Conservation (phyloP, 2,888 invertebrate species). For the Drosophila heteroneura region DNA sequence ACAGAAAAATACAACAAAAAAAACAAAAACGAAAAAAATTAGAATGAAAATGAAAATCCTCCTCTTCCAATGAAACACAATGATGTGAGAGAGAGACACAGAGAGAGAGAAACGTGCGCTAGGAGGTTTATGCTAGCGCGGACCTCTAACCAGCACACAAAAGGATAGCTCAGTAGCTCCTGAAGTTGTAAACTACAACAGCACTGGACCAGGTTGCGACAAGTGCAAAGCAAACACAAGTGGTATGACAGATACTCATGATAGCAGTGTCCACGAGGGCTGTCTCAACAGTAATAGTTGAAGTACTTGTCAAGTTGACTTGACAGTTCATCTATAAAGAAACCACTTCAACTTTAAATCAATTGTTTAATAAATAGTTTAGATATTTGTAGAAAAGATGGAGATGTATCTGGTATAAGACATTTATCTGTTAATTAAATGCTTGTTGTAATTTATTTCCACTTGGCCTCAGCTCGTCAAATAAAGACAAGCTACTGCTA, state of each 20-base stretch:
- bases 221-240: constrained; percentile 51
- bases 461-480: background rate
- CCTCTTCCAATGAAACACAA: constrained; percentile 27
- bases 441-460: background rate
- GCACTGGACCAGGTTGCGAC: constrained; percentile 40
- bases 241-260: constrained; percentile 24
- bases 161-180: constrained; percentile 67
- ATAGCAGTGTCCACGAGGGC: constrained; percentile 39
- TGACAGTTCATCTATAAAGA: background rate
- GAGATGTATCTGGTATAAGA: background rate
- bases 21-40: constrained; percentile 16
- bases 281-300: constrained; percentile 29
- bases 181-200: constrained; percentile 58
- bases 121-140: constrained; percentile 11
- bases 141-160: constrained; percentile 57
- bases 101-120: constrained; percentile 20
- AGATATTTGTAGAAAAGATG: background rate
- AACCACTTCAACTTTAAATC: constrained; percentile 2
- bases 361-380: background rate
- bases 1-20: constrained; percentile 41
- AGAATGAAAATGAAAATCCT: constrained; percentile 47
- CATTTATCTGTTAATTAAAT: background rate
- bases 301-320: constrained; percentile 18
- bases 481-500: background rate
- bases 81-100: constrained; percentile 16